Evolutionary conservation across 1,140 invertebrate genomes (phyloP).

Genomic region (Nasonia vitripennis): DNA sequence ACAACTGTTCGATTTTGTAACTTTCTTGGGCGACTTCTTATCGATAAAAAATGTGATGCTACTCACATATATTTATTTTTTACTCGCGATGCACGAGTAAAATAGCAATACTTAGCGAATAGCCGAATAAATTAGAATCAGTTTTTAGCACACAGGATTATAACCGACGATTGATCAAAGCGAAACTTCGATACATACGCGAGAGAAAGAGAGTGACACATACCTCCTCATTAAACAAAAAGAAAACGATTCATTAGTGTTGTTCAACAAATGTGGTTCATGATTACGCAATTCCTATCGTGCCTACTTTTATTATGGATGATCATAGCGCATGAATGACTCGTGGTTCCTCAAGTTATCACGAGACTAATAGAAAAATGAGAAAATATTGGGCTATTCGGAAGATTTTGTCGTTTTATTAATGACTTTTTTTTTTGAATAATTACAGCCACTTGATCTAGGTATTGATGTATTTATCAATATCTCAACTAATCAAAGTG

Average conservation of each 20-base stretch:
- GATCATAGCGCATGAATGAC: slow-evolving; percentile 54
- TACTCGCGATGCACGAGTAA: slow-evolving; percentile 35
- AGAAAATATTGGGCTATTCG: slow-evolving; percentile 31
- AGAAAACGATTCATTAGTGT: slow-evolving; percentile 36
- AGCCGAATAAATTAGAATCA: slow-evolving; percentile 26
- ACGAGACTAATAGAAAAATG: slow-evolving; percentile 48
- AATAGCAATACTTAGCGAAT: slow-evolving; percentile 47
- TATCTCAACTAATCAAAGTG: background rate
- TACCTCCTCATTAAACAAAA: slow-evolving; percentile 3
- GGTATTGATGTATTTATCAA: too few species aligned
- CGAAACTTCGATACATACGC: slow-evolving; percentile 4
- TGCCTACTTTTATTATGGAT: slow-evolving; percentile 67
- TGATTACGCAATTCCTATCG: slow-evolving; percentile 60
- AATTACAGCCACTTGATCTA: too few species aligned
- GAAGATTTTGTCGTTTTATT: slow-evolving; percentile 31
- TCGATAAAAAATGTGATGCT: slow-evolving; percentile 45
- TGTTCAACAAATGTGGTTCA: slow-evolving; percentile 50
- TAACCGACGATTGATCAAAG: slow-evolving; percentile 22
- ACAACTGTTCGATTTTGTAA: slow-evolving; percentile 46
- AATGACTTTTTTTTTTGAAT: background rate
- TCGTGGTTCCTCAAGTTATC: slow-evolving; percentile 30
- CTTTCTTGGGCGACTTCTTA: slow-evolving; percentile 44
- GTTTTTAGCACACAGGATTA: slow-evolving; percentile 33
- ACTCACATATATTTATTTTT: slow-evolving; percentile 46
- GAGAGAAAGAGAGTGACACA: slow-evolving; percentile 31